phyloP scores from a whole-genome alignment of 2,797 vertebrate genomes.

The Melanotaenia pygmaea region DNA sequence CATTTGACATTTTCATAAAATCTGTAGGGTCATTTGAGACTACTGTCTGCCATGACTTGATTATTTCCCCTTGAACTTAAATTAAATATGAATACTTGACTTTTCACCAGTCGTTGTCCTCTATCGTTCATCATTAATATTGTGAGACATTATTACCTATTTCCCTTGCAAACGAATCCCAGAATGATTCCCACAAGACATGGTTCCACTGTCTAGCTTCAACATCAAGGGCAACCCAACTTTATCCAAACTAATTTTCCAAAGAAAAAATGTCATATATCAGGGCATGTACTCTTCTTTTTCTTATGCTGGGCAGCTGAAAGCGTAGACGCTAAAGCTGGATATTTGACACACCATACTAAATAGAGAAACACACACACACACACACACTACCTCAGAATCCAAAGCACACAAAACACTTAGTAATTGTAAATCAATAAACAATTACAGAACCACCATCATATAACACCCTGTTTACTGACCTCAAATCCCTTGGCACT shows the following conservation, averaged over 20 bases:
- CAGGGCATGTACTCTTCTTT: background rate
- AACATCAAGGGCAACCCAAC: background rate
- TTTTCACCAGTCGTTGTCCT: background rate
- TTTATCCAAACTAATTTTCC: constrained; percentile 8
- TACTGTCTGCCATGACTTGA: background rate
- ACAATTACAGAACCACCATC: constrained; percentile 69
- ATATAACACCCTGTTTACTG: constrained; percentile 68
- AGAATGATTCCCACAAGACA: background rate
- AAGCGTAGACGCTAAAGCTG: constrained; percentile 10
- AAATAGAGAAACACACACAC: constrained; percentile 17
- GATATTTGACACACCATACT: constrained; percentile 35
- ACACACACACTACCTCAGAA: constrained; percentile 31
- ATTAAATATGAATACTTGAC: too few species aligned
- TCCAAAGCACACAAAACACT: constrained; percentile 50
- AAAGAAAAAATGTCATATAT: constrained; percentile 3
- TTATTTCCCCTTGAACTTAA: too few species aligned
- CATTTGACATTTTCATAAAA: background rate
- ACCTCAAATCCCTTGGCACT: constrained; percentile 63
- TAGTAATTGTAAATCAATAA: constrained; percentile 78
- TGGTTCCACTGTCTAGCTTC: background rate
- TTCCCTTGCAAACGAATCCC: background rate
- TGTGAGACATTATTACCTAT: background rate
- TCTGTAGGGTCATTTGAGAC: background rate
- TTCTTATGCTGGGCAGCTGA: constrained; percentile 18
- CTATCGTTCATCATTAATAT: too few species aligned